A percentile compares a stretch with the other conserved stretches of the same genome.
phyloP scores from a whole-genome alignment of 2,888 invertebrate genomes.

The Dynastes tityus region DNA sequence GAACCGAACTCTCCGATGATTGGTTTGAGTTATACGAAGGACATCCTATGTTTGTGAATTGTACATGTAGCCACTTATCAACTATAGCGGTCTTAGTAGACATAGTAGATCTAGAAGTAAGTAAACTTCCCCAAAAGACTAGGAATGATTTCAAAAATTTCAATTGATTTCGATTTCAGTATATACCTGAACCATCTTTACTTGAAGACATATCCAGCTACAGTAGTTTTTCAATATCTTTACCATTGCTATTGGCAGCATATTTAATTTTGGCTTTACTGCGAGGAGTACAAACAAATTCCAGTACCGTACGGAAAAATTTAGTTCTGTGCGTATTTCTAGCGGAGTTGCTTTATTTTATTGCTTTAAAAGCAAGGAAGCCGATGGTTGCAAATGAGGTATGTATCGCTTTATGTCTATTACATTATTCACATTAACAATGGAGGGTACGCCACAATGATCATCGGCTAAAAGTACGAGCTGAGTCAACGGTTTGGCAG shows the following conservation, averaged over 20 bases:
- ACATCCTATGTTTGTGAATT: slow-evolving; percentile 85
- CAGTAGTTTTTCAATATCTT: slow-evolving; percentile 88
- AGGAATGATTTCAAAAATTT: background rate
- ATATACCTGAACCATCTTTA: slow-evolving; percentile 89
- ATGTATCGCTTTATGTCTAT: slow-evolving; percentile 59
- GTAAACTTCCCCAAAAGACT: slow-evolving; percentile 46
- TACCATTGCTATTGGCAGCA: slow-evolving; percentile 85
- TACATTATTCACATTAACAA: background rate
- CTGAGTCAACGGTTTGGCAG: too few relatives aligned
- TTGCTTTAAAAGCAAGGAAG: slow-evolving; percentile 88
- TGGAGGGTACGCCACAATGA: too few relatives aligned
- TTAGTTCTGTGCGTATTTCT: slow-evolving; percentile 92
- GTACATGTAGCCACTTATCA: slow-evolving; percentile 93
- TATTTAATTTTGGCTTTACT: slow-evolving; percentile 87
- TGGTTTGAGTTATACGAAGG: slow-evolving; percentile 72
- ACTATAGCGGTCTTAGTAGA: slow-evolving; percentile 94
- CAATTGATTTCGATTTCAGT: slow-evolving; percentile 68
- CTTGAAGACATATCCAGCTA: slow-evolving; percentile 91
- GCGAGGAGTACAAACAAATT: slow-evolving; percentile 88
- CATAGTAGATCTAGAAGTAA: slow-evolving; percentile 88
- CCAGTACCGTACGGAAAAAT: slow-evolving; percentile 95
- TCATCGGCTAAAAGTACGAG: too few relatives aligned
- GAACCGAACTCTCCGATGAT: slow-evolving; percentile 82
- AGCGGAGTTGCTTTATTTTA: slow-evolving; percentile 88
- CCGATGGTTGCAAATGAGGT: slow-evolving; percentile 89